Percentiles rank a stretch among this genome's conserved stretches.
Conservation (phyloP, 2,797 vertebrate genomes). For the Chromobotia macracanthus region DNA sequence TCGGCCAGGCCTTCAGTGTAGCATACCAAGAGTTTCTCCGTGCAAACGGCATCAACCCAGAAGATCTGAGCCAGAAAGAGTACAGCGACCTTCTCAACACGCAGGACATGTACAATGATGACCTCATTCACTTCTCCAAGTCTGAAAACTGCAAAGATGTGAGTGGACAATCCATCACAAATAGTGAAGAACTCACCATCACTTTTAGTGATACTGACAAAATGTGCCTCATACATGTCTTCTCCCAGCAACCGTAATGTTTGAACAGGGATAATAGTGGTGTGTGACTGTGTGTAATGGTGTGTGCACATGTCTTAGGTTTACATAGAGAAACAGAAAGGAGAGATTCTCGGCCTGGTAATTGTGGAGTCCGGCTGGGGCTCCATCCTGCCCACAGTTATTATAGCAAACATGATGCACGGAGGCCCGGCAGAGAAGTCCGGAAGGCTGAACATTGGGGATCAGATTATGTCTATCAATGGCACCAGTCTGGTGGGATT, state of each 20-base stretch:
- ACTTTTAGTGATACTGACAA: no score
- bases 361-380: conserved; percentile 98
- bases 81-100: conserved; percentile 94
- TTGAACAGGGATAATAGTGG: conserved; percentile 11
- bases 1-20: conserved; percentile 94
- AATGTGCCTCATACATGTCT: not conserved
- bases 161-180: conserved; percentile 58
- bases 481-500: conserved; percentile 95
- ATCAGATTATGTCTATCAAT: conserved; percentile 99
- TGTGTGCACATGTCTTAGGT: conserved; percentile 74
- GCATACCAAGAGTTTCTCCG: conserved; percentile 95
- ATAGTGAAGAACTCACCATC: not conserved
- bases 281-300: not conserved
- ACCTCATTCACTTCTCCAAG: conserved; percentile 95
- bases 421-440: conserved; percentile 93
- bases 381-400: conserved; percentile 95
- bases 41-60: conserved; percentile 94
- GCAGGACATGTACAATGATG: no score
- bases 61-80: conserved; percentile 95
- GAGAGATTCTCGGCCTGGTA: conserved; percentile 93
- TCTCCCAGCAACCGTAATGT: not conserved
- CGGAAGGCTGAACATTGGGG: conserved; percentile 91
- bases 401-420: conserved; percentile 98
- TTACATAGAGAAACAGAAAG: conserved; percentile 93
- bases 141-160: conserved; percentile 98